Evolutionary conservation across 2,888 invertebrate species (phyloP), one percentile per base, ranked within the genome.

Genomic region (Laspeyria flexula): DNA sequence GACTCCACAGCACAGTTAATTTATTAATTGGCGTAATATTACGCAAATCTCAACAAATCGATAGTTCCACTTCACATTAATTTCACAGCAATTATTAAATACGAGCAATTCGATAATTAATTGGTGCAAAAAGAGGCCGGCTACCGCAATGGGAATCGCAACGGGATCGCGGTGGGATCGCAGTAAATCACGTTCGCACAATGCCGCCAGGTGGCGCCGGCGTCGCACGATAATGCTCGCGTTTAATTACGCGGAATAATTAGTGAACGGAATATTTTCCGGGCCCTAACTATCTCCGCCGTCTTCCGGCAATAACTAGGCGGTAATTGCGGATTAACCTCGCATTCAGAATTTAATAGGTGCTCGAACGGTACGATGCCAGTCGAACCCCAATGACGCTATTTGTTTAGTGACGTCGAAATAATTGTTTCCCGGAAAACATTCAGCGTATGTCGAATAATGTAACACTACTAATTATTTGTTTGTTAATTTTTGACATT

Each of bases 241-340:
- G 92, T 90, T 92, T 92, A 92, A 92, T 92, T 92, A 91, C 92
- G 88, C 86, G 92, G 93, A 92, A 93, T 93, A 93, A 92, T 92
- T 92, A 92, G 90, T 88, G 90, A 90, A 89, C 90, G 91, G 91
- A 91, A 92, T 90, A 90, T 90, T 90, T 92, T 91, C 91, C 90
- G 90, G 88, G 89, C 88, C 87, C 91, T 90, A 91, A 90, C 91
- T 91, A 92, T 91, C 90, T 90, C 88, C 86, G 79, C 83, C 88
- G 86, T 90, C 90, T 91, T 90, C 90, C 91, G 90, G 89, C 89
- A 88, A 90, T 90, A 90, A 90, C 90, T 90, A 90, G 90, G 87
- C 90, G 90, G 88, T 90, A 90, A 90, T 90, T 90, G 90, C 89
- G 86, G 86, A 88, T 90, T 90, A 89, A 90, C 88, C 89, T 88